phyloP scores from a whole-genome alignment of 2,797 vertebrate species.

The Graptemys geographica region DNA sequence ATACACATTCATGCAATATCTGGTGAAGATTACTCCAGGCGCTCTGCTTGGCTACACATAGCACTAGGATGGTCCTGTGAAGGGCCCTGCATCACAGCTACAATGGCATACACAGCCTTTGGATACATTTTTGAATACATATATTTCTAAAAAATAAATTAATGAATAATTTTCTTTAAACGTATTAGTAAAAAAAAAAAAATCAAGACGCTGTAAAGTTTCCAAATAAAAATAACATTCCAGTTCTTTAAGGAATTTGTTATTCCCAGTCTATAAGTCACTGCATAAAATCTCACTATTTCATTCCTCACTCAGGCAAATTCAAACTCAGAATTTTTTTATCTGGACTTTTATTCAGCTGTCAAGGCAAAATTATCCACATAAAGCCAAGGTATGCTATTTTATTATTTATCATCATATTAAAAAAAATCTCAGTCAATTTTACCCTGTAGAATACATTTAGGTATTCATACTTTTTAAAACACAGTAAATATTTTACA shows the following conservation, averaged over 20 bases:
- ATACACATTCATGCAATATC: neutral
- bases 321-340: neutral
- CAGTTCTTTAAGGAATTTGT: neutral
- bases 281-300: neutral
- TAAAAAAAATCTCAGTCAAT: neutral
- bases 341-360: neutral
- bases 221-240: neutral
- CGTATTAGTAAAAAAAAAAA: neutral
- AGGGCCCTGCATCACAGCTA: neutral
- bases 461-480: neutral
- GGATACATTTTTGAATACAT: neutral
- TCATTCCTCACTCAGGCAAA: neutral
- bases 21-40: neutral
- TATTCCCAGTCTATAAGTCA: neutral
- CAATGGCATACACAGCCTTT: neutral
- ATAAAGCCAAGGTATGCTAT: neutral
- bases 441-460: neutral
- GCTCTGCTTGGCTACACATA: neutral
- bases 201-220: neutral
- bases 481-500: neutral
- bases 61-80: neutral
- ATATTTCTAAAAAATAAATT: neutral
- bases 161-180: constrained; percentile 22
- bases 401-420: neutral
- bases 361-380: neutral